Evolutionary conservation across 2,113 vertebrate species (phyloP).

Genomic region (Tragelaphus imberbis): DNA sequence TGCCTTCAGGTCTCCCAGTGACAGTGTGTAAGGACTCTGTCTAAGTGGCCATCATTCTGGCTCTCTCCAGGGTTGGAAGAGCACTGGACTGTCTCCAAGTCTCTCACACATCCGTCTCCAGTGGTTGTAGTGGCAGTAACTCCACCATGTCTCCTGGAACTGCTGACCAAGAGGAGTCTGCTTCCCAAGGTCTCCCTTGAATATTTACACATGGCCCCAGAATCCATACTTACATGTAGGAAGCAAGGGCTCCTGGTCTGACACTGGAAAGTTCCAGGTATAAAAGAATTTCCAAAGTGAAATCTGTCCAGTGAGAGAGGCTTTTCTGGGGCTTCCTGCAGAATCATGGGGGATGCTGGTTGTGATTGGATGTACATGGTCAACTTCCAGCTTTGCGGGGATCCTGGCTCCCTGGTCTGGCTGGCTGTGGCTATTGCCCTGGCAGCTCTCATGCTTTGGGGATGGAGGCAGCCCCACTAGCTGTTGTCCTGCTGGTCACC

Average conservation of each 20-base stretch:
- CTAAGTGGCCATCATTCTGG: not conserved
- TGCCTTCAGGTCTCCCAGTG: not conserved
- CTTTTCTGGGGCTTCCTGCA: too few species aligned
- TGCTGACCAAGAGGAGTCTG: rapidly evolving
- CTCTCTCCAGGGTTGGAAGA: rapidly evolving
- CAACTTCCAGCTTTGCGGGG: rapidly evolving
- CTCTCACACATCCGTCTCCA: rapidly evolving
- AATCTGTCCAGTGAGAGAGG: rapidly evolving
- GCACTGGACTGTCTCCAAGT: rapidly evolving
- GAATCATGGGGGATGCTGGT: rapidly evolving
- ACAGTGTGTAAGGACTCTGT: rapidly evolving
- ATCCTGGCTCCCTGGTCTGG: rapidly evolving
- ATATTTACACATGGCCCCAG: rapidly evolving
- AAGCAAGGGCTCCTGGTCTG: not conserved
- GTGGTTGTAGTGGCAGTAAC: rapidly evolving
- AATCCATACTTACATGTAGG: not conserved
- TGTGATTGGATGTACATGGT: rapidly evolving
- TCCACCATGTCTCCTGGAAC: rapidly evolving
- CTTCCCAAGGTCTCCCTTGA: too few species aligned
- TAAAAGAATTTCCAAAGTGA: not conserved
- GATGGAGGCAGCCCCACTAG: rapidly evolving
- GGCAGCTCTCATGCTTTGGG: rapidly evolving
- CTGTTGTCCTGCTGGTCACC: rapidly evolving
- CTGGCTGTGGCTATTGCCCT: rapidly evolving
- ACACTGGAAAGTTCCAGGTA: rapidly evolving